Conservation (phyloP, 2,113 vertebrate genomes). For the Nerophis ophidion region DNA sequence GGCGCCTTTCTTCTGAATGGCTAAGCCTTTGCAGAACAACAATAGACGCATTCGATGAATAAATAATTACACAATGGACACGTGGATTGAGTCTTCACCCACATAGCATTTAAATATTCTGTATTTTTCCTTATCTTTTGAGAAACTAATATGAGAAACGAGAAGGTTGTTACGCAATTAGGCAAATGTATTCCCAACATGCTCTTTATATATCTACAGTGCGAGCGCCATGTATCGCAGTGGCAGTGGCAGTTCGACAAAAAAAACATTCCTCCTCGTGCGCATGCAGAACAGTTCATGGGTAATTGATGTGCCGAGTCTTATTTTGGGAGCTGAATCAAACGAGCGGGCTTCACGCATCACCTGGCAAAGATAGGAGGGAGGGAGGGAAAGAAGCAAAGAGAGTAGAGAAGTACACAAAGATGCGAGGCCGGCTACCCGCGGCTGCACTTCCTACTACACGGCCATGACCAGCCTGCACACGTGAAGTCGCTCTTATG, state of each 20-base stretch:
- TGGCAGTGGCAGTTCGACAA: not conserved
- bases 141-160: not conserved
- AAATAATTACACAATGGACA: not conserved
- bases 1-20: no score
- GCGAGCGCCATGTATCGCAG: constrained; percentile 8
- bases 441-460: constrained; percentile 12
- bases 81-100: no score
- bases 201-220: not conserved
- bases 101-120: not conserved
- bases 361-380: constrained; percentile 40
- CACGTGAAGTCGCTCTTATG: constrained; percentile 56
- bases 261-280: constrained; percentile 29
- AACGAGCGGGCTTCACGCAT: constrained; percentile 50
- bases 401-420: constrained; percentile 14
- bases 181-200: not conserved
- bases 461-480: constrained; percentile 9
- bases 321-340: constrained; percentile 62
- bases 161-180: not conserved
- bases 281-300: constrained; percentile 51
- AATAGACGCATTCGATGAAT: no score
- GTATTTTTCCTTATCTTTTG: not conserved
- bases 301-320: constrained; percentile 65
- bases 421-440: not conserved
- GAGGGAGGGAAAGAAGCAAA: constrained; percentile 9
- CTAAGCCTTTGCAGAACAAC: not conserved